A percentile compares a stretch with the other conserved stretches of the same genome.
These are phyloP conservation scores for Acropternis orthonyx DNA, from an alignment of 2,797 vertebrate genomes.

Conservation along the genomic window DNA sequence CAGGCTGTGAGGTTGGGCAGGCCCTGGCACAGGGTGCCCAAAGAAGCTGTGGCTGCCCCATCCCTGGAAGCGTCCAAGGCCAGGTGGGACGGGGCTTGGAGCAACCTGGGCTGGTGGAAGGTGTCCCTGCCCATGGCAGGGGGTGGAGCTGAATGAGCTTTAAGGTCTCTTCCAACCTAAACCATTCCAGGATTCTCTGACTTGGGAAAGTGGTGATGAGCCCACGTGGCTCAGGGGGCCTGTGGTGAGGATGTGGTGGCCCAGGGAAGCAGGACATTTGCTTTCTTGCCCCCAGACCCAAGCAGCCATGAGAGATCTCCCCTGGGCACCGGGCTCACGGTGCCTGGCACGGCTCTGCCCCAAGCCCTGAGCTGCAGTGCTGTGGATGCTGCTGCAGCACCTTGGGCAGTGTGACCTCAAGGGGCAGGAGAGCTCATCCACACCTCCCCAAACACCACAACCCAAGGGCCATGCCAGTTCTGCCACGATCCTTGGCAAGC, in stretches of 20 bases:
- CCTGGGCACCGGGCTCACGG: rapidly evolving
- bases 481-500: rapidly evolving
- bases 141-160: no score
- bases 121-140: no score
- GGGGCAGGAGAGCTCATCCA: background rate
- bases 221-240: background rate
- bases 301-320: background rate
- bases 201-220: background rate
- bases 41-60: background rate
- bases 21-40: background rate
- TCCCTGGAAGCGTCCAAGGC: background rate
- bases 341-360: background rate
- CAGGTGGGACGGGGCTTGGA: no score
- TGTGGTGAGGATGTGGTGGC: background rate
- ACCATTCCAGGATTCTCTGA: background rate
- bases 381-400: background rate
- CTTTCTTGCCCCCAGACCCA: background rate
- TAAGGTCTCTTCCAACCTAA: no score
- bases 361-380: background rate
- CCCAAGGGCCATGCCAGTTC: background rate
- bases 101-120: no score
- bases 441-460: background rate
- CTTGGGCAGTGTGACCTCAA: background rate
- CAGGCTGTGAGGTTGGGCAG: rapidly evolving
- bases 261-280: background rate